Evolutionary conservation across 2,113 vertebrate genomes (phyloP).

Genomic region (Anser cygnoides): DNA sequence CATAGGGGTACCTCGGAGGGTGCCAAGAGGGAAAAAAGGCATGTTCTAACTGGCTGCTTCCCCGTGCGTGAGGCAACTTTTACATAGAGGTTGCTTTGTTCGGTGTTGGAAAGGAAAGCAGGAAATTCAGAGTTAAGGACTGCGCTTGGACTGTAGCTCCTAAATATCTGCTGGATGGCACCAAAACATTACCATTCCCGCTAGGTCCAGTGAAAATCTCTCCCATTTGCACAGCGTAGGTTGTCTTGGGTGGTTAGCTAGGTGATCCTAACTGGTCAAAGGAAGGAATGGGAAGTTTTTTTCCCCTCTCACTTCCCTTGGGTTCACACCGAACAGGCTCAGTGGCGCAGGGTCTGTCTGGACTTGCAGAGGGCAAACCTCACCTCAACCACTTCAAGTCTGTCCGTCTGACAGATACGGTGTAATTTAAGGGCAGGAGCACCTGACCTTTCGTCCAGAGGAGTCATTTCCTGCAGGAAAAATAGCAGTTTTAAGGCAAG

Average conservation of each 20-base stretch:
- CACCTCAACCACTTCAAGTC: neutral
- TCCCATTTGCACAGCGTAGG: neutral
- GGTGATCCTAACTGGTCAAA: neutral
- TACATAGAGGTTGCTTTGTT: neutral
- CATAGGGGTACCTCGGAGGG: neutral
- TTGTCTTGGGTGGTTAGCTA: neutral
- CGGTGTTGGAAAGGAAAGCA: neutral
- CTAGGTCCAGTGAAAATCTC: neutral
- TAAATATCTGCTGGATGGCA: neutral
- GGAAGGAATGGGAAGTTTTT: neutral
- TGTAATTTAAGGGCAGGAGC: neutral
- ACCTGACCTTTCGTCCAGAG: neutral
- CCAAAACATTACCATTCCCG: accelerated
- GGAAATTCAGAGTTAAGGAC: neutral
- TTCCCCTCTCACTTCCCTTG: neutral
- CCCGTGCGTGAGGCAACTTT: neutral
- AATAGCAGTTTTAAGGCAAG: neutral
- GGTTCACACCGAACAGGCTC: neutral
- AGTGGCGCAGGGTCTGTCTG: neutral
- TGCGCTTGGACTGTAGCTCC: neutral
- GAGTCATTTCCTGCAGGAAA: neutral
- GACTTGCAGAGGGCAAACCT: neutral
- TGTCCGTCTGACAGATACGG: neutral
- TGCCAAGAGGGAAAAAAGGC: neutral
- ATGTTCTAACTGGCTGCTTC: neutral